Conservation (phyloP, 1,140 invertebrate genomes). For the Brachionus calyciflorus region DNA sequence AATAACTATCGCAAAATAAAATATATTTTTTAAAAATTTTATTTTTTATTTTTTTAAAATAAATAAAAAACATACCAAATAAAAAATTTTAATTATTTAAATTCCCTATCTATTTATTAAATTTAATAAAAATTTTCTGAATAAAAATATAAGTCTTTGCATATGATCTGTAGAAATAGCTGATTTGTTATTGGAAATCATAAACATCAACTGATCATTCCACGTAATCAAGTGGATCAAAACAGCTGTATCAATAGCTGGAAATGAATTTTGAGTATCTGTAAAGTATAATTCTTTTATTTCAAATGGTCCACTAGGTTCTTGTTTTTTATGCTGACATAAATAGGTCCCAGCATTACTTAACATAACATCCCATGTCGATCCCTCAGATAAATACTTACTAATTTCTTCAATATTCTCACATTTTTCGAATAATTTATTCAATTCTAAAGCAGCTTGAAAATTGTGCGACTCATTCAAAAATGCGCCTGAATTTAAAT, state of each 20-base stretch:
- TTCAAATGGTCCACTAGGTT: not conserved
- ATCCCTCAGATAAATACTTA: not conserved
- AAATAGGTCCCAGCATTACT: slow-evolving; percentile 36
- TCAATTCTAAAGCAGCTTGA: not conserved
- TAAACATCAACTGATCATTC: slow-evolving; percentile 43
- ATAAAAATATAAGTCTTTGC: not conserved
- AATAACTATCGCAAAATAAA: too few relatives aligned
- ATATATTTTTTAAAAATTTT: too few relatives aligned
- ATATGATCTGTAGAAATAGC: not conserved
- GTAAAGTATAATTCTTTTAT: slow-evolving; percentile 36
- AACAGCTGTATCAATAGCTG: not conserved
- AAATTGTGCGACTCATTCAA: slow-evolving; percentile 28
- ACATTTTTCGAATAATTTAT: not conserved
- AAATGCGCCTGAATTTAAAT: slow-evolving; percentile 2
- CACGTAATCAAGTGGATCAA: slow-evolving; percentile 15
- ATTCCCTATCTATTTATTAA: not conserved
- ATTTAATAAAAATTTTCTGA: not conserved
- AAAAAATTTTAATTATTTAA: too few relatives aligned
- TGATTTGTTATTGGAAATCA: slow-evolving; percentile 36
- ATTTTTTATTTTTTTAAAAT: too few relatives aligned
- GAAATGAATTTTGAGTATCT: slow-evolving; percentile 8
- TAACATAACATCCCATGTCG: slow-evolving; percentile 27
- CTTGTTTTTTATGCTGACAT: not conserved
- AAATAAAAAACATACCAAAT: too few relatives aligned
- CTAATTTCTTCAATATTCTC: not conserved